Evolutionary conservation across 2,888 invertebrate species (phyloP), one percentile per base, ranked within the genome.

Genomic region (Yponomeuta evonymella): DNA sequence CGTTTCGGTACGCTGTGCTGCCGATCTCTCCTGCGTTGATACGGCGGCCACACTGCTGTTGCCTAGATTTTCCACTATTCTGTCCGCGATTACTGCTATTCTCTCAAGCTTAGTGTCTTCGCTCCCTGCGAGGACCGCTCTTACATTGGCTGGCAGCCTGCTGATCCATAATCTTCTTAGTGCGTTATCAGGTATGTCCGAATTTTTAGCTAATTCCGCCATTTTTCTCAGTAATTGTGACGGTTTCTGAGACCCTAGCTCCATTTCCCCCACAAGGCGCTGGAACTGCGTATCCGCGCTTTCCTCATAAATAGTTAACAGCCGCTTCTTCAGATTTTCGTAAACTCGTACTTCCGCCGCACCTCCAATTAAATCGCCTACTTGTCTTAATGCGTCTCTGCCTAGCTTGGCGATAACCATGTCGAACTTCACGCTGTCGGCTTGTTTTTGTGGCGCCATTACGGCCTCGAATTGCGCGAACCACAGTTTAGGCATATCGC

Each of bases 241-340:
- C 4, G 73, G 65, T 33, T 72, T 72, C 15, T 72, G 72, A 9
- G 66, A 48, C 8, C 71, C 72, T 8, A 73, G 63, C 6, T 72
- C 65, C 65, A 73, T 69, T n/a, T 73, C 72, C 1, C 69, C 30
- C 9, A 73, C 69, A 0, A 74, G 23, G 15, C 58, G 64, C 33
- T 72, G 72, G 23, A 72, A 67, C 12, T 71, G 72, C 0, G 67
- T 11, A 2, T 70, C 67, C 12, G 70, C 70, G 3, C 69, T 70
- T 12, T 73, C 72, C 11, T 70, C 72, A 33, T 66, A 69, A 29
- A 69, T 58, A 0, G 33, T 29, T 1, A 74, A 33, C 15, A 74
- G 62, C 1, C 69, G 43, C 0, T 23, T 36, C 58, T 73, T 74
- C 10, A 74, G 15, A 2, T 64, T 29, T 2, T 68, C 30, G 29